Conservation (phyloP, 1,140 invertebrate genomes). For the Lepidurus arcticus region DNA sequence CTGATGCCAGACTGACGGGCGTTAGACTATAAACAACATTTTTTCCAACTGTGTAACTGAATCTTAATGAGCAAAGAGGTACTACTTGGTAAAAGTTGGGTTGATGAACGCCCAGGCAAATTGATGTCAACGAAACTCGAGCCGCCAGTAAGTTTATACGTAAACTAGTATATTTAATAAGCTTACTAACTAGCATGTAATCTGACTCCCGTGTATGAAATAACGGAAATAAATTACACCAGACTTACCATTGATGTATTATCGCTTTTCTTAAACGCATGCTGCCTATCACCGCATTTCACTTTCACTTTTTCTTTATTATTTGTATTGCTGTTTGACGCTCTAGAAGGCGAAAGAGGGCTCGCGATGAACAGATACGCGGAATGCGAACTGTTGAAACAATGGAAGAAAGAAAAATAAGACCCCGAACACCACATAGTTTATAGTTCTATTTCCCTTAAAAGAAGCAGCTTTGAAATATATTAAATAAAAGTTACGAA, state of each 20-base stretch:
- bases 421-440: too few species aligned
- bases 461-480: too few species aligned
- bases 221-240: not conserved
- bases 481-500: too few species aligned
- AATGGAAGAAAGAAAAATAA: too few species aligned
- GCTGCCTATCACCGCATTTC: not conserved
- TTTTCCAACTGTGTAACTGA: not conserved
- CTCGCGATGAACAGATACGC: too few species aligned
- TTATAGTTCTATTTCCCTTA: too few species aligned
- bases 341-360: not conserved
- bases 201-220: not conserved
- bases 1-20: conserved; percentile 10
- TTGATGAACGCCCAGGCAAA: not conserved
- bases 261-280: not conserved
- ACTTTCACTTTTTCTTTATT: not conserved
- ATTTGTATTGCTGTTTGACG: not conserved
- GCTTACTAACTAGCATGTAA: conserved; percentile 6
- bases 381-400: too few species aligned
- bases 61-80: not conserved
- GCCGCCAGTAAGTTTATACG: not conserved
- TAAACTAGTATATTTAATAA: conserved; percentile 3
- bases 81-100: not conserved
- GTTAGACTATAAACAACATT: conserved; percentile 14
- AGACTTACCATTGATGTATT: not conserved
- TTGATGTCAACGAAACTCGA: conserved; percentile 9